Base-by-base conservation (phyloP, 2,797 vertebrate species). In the Artibeus jamaicensis region DNA sequence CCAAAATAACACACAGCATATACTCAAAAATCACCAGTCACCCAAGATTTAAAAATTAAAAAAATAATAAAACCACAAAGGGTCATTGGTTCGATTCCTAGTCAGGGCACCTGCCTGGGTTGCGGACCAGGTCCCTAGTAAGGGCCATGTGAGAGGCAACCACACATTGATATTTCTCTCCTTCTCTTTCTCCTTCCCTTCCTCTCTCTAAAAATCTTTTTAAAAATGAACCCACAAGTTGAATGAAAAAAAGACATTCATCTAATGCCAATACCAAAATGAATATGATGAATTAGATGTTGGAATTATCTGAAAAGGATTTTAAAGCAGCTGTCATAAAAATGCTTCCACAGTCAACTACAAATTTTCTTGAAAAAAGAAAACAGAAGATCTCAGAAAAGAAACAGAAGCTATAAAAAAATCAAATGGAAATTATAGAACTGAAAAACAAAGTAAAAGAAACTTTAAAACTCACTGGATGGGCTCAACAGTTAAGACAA, bases 311-410 rank as follows among this genome's bases (percentile, higher is more conserved):
- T 46, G 21, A 44, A 95, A 84, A 79, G 37, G 5, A 94, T 34
- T 70, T 95, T 76, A 83, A 76, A 39, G 46, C 39, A 87, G 11
- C 29, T 71, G n/a, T 57, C 21, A 92, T 48, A 88, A 93, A 96
- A 86, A 86, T 65, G 18, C 16, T 88, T 90, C 70, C 59, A 79
- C 18, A 77, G 76, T 48, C n/a, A 77, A 59, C 81, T 91, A 74
- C 4, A 94, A 76, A 29, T 82, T 84, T 77, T 92, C 9, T 55
- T 57, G 32, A 29, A 70, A 84, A 76, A n/a, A 7, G 3, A 82
- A 76, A 15, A 65, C 1, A 6, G 29, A 88, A 89, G 83, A 86
- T 21, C 37, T 50, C 21, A 96, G 50, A 34, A 74, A 86, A 95
- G 14, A 84, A 46, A 71, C 14, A 34, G 3, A 78, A 81, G 12